These are phyloP conservation scores for Echeneis naucrates DNA, from an alignment of 2,797 vertebrate genomes.

Conservation along the genomic window DNA sequence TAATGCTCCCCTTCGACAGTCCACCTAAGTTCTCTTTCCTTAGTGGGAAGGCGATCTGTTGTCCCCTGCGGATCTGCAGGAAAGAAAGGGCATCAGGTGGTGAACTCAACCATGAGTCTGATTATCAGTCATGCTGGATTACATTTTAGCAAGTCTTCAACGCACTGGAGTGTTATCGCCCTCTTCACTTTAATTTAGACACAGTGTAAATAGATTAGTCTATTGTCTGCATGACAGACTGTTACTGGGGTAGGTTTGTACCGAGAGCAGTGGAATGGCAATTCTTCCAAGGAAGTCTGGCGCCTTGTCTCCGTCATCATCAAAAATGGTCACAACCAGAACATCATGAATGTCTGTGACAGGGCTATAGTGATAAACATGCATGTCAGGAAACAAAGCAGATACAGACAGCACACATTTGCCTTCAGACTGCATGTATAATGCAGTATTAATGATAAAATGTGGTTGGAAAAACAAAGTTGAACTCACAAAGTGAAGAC, in stretches of 20 bases:
- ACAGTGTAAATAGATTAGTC: conserved; percentile 66
- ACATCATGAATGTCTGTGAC: conserved; percentile 95
- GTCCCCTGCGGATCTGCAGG: conserved; percentile 89
- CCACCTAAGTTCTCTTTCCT: conserved; percentile 93
- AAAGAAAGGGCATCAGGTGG: conserved; percentile 69
- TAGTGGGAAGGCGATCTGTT: conserved; percentile 85
- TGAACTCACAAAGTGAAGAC: conserved; percentile 95
- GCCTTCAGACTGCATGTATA: background rate
- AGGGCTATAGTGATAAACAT: conserved; percentile 82
- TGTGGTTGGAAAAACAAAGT: background rate
- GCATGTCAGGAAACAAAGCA: conserved; percentile 11
- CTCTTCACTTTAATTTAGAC: conserved; percentile 75
- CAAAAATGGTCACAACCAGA: conserved; percentile 94
- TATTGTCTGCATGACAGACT: conserved; percentile 41
- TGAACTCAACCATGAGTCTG: conserved; percentile 64
- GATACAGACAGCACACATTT: background rate
- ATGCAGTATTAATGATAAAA: background rate
- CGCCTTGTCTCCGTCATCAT: conserved; percentile 97
- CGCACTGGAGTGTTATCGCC: conserved; percentile 47
- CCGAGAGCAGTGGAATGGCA: conserved; percentile 93
- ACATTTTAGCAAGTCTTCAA: conserved; percentile 61
- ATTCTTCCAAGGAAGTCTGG: conserved; percentile 98
- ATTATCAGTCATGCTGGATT: conserved; percentile 68
- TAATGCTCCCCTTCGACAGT: conserved; percentile 91
- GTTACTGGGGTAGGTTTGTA: conserved; percentile 74